Conservation (phyloP, 1,140 invertebrate species). For the Mesaphorura yosii region DNA sequence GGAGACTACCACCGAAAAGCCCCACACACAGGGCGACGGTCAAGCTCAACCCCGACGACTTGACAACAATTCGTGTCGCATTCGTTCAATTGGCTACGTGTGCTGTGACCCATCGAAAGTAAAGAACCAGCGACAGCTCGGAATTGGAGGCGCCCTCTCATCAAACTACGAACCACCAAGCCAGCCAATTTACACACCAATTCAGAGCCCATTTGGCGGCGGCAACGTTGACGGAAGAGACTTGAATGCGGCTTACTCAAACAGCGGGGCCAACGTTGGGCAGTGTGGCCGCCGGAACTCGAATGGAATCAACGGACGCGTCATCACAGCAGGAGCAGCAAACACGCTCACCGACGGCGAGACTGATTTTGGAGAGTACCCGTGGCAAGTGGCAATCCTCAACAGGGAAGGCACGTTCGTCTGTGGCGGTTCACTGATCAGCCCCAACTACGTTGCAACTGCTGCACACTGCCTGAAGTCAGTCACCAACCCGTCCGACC, state of each 20-base stretch:
- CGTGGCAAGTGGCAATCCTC: slow-evolving; percentile 81
- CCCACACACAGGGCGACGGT: not conserved
- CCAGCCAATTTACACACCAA: too few relatives aligned
- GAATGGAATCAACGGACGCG: slow-evolving; percentile 61
- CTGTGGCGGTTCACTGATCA: slow-evolving; percentile 55
- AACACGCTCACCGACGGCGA: slow-evolving; percentile 64
- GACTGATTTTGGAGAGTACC: slow-evolving; percentile 76
- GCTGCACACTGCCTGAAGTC: slow-evolving; percentile 82
- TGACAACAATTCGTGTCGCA: slow-evolving; percentile 2
- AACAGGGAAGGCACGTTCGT: slow-evolving; percentile 85
- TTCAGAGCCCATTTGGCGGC: not conserved
- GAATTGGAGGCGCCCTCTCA: not conserved
- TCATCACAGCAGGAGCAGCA: slow-evolving; percentile 54
- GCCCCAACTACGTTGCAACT: slow-evolving; percentile 65
- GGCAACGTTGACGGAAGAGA: too few relatives aligned
- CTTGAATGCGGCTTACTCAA: not conserved
- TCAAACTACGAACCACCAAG: slow-evolving; percentile 2
- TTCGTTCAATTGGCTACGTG: not conserved
- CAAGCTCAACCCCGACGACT: slow-evolving; percentile 1
- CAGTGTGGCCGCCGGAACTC: slow-evolving; percentile 65
- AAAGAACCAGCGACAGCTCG: slow-evolving; percentile 1
- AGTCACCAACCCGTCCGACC: slow-evolving; percentile 54
- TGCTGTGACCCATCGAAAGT: slow-evolving; percentile 8
- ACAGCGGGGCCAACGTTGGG: not conserved
- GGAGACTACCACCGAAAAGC: not conserved